Evolutionary conservation across 2,113 vertebrate genomes (phyloP).

Genomic region (Dicrurus megarhynchus): DNA sequence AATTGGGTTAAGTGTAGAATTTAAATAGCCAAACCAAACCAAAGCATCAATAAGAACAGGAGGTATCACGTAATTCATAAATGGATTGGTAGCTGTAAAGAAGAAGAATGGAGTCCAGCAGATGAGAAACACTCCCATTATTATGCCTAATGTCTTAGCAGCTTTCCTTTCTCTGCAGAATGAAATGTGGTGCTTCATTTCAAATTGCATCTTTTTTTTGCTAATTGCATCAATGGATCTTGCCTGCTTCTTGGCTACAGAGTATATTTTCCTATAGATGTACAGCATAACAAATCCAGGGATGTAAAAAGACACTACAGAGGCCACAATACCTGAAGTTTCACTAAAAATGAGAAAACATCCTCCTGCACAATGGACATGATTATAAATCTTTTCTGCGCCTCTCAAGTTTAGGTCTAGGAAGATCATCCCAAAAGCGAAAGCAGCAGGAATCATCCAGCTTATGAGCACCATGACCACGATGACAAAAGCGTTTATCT

Average conservation of each 20-base stretch:
- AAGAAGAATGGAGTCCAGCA: slow-evolving; percentile 85
- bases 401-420: slow-evolving; percentile 78
- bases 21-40: slow-evolving; percentile 84
- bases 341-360: slow-evolving; percentile 78
- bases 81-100: slow-evolving; percentile 74
- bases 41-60: slow-evolving; percentile 70
- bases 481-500: slow-evolving; percentile 67
- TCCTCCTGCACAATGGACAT: slow-evolving; percentile 65
- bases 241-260: slow-evolving; percentile 75
- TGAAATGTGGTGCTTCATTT: slow-evolving; percentile 43
- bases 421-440: slow-evolving; percentile 81
- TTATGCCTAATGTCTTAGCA: slow-evolving; percentile 76
- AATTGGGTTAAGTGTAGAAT: slow-evolving; percentile 82
- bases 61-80: slow-evolving; percentile 71
- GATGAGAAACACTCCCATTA: slow-evolving; percentile 79
- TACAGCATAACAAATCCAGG: slow-evolving; percentile 79
- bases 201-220: slow-evolving; percentile 34
- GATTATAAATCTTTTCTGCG: slow-evolving; percentile 63
- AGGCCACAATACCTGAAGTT: slow-evolving; percentile 69
- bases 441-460: slow-evolving; percentile 76
- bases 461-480: slow-evolving; percentile 74
- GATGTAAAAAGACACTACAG: slow-evolving; percentile 77
- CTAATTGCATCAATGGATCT: slow-evolving; percentile 64
- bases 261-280: slow-evolving; percentile 79
- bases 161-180: slow-evolving; percentile 77